Evolutionary conservation across 2,113 vertebrate genomes (phyloP).

Genomic region (Guaruba guarouba): DNA sequence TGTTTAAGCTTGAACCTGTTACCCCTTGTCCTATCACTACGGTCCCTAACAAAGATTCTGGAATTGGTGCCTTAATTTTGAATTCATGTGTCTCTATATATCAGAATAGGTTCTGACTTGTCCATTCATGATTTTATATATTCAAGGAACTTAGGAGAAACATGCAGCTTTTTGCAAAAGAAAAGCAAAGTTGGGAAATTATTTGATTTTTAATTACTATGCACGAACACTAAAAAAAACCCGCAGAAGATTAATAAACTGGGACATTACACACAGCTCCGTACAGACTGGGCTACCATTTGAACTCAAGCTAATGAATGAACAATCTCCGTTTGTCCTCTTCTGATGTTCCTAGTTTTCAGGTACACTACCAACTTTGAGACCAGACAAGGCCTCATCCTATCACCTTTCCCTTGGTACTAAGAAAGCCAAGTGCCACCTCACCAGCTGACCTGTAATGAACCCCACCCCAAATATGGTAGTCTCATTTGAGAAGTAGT

Average conservation of each 20-base stretch:
- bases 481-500: not conserved
- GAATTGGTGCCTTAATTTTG: not conserved
- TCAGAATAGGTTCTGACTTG: not conserved
- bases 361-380: not conserved
- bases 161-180: not conserved
- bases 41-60: not conserved
- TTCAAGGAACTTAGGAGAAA: not conserved
- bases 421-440: not conserved
- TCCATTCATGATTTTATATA: not conserved
- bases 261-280: not conserved
- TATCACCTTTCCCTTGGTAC: not conserved
- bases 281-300: not conserved
- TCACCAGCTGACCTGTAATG: not conserved
- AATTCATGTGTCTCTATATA: not conserved
- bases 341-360: not conserved
- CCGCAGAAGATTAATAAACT: not conserved
- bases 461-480: not conserved
- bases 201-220: not conserved
- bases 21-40: too few relatives aligned
- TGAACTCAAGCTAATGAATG: not conserved
- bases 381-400: not conserved
- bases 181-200: not conserved
- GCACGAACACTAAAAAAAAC: not conserved
- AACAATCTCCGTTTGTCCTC: not conserved
- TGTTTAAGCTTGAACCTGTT: too few relatives aligned